A percentile compares a stretch with the other conserved stretches of the same genome.
These are phyloP conservation scores for Drosophila pseudotalamancana DNA, from an alignment of 2,888 invertebrate species.

Conservation along the genomic window DNA sequence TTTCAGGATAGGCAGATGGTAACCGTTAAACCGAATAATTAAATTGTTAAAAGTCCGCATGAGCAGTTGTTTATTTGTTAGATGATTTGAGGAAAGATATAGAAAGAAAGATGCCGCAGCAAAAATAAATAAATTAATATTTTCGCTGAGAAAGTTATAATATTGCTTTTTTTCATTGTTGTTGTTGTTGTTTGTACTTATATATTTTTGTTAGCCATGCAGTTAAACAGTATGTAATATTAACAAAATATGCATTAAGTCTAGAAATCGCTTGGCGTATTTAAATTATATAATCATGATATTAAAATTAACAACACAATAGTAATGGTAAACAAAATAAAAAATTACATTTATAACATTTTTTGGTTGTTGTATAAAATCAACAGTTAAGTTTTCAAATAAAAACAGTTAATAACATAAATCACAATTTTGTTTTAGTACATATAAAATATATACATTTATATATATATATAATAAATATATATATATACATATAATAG, in stretches of 20 bases:
- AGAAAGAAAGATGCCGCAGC: conserved; percentile 68
- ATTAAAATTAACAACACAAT: conserved; percentile 36
- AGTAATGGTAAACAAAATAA: conserved; percentile 40
- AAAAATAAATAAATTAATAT: conserved; percentile 73
- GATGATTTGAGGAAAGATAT: conserved; percentile 62
- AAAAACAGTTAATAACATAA: conserved; percentile 35
- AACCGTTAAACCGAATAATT: conserved; percentile 41
- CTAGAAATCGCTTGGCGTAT: conserved; percentile 45
- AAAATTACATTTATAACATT: conserved; percentile 17
- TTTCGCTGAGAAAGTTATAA: conserved; percentile 48
- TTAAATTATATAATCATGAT: conserved; percentile 30
- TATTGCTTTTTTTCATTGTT: conserved; percentile 42
- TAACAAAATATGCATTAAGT: conserved; percentile 40
- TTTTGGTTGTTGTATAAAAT: conserved; percentile 29
- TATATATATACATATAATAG: conserved; percentile 14
- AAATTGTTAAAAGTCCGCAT: conserved; percentile 66
- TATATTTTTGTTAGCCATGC: conserved; percentile 71
- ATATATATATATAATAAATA: conserved; percentile 16
- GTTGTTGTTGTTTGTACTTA: conserved; percentile 16
- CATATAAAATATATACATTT: conserved; percentile 44
- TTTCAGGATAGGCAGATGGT: conserved; percentile 23
- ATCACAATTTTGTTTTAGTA: conserved; percentile 54
- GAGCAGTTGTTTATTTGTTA: conserved; percentile 44
- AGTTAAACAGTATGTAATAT: conserved; percentile 52
- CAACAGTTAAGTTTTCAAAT: conserved; percentile 37